Evolutionary conservation across 2,113 vertebrate species (phyloP), one percentile per base, ranked within the genome.

Genomic region (Prinia subflava): DNA sequence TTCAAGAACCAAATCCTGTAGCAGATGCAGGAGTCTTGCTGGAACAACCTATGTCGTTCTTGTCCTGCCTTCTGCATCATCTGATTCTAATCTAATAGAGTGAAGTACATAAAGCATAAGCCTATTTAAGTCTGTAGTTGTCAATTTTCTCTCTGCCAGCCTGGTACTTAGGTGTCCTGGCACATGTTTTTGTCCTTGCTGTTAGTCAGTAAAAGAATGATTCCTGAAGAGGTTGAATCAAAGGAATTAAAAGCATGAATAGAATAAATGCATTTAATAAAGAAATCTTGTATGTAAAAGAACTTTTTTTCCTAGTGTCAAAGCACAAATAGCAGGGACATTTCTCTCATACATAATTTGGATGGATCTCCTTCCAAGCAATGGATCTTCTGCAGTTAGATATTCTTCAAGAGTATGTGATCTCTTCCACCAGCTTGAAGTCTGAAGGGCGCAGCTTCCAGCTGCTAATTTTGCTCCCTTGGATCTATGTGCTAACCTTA

Each of bases 381-480:
- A 0, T 24, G 18, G 15, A 37, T 82, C 49, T 82, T 81, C n/a
- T 76, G 62, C 57, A 55, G 57, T 83, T 60, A 56, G 10, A 7
- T 68, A 18, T 13, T 90, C 27, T 53, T 80, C 23, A 22, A 47
- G 30, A 78, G 31, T 73, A 20, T 30, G 25, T 49, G 57, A 69
- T 89, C 30, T 75, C 44, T 94, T 84, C 84, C 3, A 7, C 84
- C 47, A 94, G 52, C 77, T 84, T 91, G n/a, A n/a, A n/a, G 57
- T 94, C 53, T 75, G 70, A 87, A 95, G 49, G 42, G n/a, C 63
- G 85, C 15, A 80, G 57, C 82, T 87, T 95, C 74, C 57, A 92
- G 46, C 71, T 73, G 47, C 30, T 84, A 47, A 71, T 68, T 87
- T 68, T 79, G 8, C 15, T 81, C 16, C 15, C 10, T 52, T 85